Conservation (phyloP, 2,113 vertebrate genomes). For the Hippocampus mohnikei region DNA sequence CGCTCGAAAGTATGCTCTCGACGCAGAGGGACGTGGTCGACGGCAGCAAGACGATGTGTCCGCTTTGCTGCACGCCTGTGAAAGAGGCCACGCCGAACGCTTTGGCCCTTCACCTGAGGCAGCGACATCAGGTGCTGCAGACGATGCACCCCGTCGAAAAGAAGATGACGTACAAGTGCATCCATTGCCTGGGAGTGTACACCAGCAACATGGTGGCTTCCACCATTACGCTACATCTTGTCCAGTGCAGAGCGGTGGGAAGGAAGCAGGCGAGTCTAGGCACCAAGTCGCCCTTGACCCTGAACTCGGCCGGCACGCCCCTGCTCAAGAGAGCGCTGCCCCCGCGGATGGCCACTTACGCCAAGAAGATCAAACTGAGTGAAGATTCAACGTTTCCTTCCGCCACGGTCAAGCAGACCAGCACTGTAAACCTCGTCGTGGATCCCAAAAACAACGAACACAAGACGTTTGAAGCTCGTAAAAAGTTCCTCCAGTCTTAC, state of each 20-base stretch:
- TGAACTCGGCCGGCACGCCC: constrained; percentile 74
- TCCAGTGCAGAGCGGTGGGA: constrained; percentile 92
- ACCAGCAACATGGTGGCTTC: constrained; percentile 98
- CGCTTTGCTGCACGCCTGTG: constrained; percentile 92
- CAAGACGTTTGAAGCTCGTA: constrained; percentile 90
- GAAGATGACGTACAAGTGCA: constrained; percentile 96
- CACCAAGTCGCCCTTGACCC: constrained; percentile 70
- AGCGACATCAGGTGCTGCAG: constrained; percentile 94
- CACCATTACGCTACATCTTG: constrained; percentile 92
- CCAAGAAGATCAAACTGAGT: constrained; percentile 81
- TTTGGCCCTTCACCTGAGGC: constrained; percentile 87
- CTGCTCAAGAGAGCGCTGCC: constrained; percentile 84
- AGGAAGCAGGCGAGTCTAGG: constrained; percentile 79
- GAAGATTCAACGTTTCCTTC: constrained; percentile 70
- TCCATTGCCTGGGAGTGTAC: constrained; percentile 95
- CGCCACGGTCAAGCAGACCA: constrained; percentile 75
- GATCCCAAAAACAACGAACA: constrained; percentile 90
- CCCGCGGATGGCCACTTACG: constrained; percentile 67
- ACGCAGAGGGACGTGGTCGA: constrained; percentile 75
- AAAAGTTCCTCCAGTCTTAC: constrained; percentile 91
- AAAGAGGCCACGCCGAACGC: constrained; percentile 86
- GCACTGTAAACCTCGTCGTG: constrained; percentile 80
- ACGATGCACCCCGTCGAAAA: constrained; percentile 97
- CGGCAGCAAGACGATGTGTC: constrained; percentile 90
- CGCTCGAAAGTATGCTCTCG: constrained; percentile 74